Conservation (phyloP, 2,113 vertebrate species). For the Ciconia stormi region DNA sequence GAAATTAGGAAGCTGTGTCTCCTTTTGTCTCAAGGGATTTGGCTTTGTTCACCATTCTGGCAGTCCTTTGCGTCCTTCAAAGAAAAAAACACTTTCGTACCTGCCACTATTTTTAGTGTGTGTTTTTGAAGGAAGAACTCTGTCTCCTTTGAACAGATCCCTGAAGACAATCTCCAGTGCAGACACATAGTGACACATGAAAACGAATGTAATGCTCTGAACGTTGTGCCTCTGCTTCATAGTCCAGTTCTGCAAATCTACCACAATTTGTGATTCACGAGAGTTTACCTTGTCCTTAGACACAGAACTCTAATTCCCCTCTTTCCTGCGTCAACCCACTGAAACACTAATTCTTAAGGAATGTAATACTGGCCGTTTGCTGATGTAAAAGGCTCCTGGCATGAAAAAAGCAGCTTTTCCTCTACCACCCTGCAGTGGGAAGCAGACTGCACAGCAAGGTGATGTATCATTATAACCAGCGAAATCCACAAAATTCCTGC, state of each 20-base stretch:
- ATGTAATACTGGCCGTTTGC: neutral
- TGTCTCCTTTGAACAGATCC: neutral
- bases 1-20: neutral
- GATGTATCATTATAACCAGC: constrained; percentile 31
- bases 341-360: constrained; percentile 12
- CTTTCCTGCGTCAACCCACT: neutral
- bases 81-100: neutral
- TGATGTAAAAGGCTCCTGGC: neutral
- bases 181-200: neutral
- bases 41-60: neutral
- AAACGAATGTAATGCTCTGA: neutral
- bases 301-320: neutral
- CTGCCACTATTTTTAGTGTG: neutral
- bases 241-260: neutral
- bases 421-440: neutral
- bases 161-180: neutral
- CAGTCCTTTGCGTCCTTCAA: neutral
- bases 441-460: constrained; percentile 13
- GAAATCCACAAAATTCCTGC: constrained; percentile 17
- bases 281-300: neutral
- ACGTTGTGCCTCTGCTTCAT: neutral
- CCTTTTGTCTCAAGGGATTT: neutral
- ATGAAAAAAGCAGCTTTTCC: constrained; percentile 37
- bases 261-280: neutral
- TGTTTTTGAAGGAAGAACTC: neutral